These are phyloP conservation scores for Ptilorrhoa leucosticta DNA, from an alignment of 2,113 vertebrate genomes.

Conservation along the genomic window DNA sequence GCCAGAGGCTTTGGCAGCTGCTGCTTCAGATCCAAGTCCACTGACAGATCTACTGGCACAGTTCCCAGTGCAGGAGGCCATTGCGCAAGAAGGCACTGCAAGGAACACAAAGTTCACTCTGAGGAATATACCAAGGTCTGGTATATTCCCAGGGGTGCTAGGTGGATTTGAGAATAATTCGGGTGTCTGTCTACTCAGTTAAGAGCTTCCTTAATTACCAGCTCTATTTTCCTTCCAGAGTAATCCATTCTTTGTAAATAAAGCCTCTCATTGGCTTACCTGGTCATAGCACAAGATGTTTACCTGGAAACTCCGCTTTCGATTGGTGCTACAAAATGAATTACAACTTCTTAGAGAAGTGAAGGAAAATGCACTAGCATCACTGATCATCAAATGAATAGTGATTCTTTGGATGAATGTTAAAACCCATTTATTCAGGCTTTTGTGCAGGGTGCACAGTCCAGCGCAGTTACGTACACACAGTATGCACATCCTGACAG, in stretches of 20 bases:
- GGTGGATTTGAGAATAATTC: background rate
- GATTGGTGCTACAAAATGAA: background rate
- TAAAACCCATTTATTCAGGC: slow-evolving; percentile 73
- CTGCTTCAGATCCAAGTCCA: background rate
- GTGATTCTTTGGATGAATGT: background rate
- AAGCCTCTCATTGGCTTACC: background rate
- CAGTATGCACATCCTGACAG: slow-evolving; percentile 31
- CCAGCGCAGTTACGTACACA: background rate
- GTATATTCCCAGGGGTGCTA: background rate
- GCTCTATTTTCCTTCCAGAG: background rate
- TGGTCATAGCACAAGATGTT: background rate
- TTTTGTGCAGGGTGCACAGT: slow-evolving; percentile 57
- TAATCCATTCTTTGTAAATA: background rate
- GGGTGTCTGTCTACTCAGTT: background rate
- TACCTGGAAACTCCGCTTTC: background rate
- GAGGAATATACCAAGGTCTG: background rate
- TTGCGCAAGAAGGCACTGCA: fast-evolving
- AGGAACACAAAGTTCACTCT: background rate
- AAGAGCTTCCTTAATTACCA: background rate
- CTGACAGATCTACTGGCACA: fast-evolving
- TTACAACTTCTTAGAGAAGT: background rate
- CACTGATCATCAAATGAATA: background rate
- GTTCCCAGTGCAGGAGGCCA: background rate
- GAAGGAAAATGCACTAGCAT: background rate
- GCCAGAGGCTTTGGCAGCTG: background rate